Base-by-base conservation (phyloP, 53 echinoderm and acorn worm genomes). In the Echinometra lucunter region DNA sequence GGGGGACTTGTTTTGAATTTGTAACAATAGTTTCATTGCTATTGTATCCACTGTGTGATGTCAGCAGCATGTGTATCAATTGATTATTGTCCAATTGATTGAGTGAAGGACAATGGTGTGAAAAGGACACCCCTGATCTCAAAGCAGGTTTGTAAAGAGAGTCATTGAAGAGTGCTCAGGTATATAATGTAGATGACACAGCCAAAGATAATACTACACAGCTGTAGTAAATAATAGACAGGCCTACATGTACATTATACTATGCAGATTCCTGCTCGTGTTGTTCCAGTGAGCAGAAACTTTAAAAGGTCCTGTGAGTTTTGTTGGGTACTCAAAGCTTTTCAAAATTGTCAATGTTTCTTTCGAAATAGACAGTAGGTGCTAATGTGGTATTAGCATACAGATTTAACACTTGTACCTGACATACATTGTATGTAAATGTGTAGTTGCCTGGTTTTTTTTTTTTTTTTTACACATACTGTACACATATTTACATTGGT, bases 91-190 rank as follows among this genome's bases (percentile, higher is more conserved):
- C 21, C 78, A 19, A 40, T 78, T 40, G 78, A 78, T 78, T 40
- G 78, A 78, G 40, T 38, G 40, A 78, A 78, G 78, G 78, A 78
- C 78, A 78, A 78, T 78, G 35, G 40, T 42, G 21, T 21, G 40
- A 78, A 78, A 42, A 42, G 75, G 40, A 38, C 75, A 75, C 75
- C 75, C 75, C 75, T 75, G 75, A 40, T 75, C 75, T 18, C 37
- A 75, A 75, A 75, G 40, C 32, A 19, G 18, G 16, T 18, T 19
- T 40, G 38, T 18, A 78, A 78, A 78, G 42, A 74, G 3, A 78
- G 78, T 78, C 78, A 78, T 78, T 78, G 78, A 78, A 78, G 78
- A 78, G 78, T 42, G 78, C 78, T 42, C 21, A 78, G 78, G 78
- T 78, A 78, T 19, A 42, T 42, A 78, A 42, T 78, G 42, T 3